Evolutionary conservation across 2,113 vertebrate species (phyloP).

Genomic region (Pachycephala philippinensis): DNA sequence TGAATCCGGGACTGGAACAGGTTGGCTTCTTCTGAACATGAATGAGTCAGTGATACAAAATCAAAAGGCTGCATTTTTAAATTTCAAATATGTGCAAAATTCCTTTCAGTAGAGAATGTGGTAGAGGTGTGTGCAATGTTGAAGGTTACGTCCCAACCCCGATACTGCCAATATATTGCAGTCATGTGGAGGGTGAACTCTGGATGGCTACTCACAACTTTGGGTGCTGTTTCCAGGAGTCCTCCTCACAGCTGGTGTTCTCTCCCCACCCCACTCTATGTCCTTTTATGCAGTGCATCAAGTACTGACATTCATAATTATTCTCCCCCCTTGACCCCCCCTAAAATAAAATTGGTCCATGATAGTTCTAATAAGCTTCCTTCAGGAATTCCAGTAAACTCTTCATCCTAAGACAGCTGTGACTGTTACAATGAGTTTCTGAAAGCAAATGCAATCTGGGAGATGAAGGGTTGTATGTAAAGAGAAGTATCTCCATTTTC

Average conservation of each 20-base stretch:
- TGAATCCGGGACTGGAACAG: neutral
- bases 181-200: neutral
- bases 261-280: neutral
- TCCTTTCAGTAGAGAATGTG: conserved; percentile 30
- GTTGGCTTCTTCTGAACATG: neutral
- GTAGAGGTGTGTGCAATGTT: neutral
- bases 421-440: neutral
- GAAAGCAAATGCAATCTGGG: neutral
- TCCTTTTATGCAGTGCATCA: conserved; percentile 44
- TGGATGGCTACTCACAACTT: neutral
- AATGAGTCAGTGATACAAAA: neutral
- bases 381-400: conserved; percentile 26
- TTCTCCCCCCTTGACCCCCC: neutral
- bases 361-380: neutral
- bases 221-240: neutral
- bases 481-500: neutral
- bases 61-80: conserved; percentile 21
- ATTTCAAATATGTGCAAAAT: conserved; percentile 61
- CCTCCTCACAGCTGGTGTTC: conserved; percentile 27
- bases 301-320: conserved; percentile 21
- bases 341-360: neutral
- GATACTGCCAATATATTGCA: neutral
- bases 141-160: neutral
- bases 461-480: neutral
- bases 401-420: neutral